Base-by-base conservation (phyloP, 2,888 invertebrate genomes). In the Tachina fera region DNA sequence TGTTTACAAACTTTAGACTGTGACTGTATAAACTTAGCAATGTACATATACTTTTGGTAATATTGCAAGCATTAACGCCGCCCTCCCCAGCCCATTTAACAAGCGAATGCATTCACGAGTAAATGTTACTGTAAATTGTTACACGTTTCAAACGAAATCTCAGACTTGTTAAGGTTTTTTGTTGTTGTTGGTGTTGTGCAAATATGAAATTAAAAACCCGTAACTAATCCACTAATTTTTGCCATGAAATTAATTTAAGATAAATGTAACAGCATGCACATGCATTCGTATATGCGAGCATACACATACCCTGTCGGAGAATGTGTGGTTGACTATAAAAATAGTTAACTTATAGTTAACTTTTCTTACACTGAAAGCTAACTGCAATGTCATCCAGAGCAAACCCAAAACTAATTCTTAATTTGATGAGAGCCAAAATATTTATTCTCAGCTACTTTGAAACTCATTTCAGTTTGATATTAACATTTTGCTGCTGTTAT, bases 211-310 rank as follows among this genome's bases (percentile, higher is more conserved):
- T 77, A 77, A 74, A 87, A 87, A 87, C 75, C 80, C 51, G 83
- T 84, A 88, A 87, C 84, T 87, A 87, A 88, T 81, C 88, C 88
- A 89, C 88, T 86, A 78, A 85, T 87, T 81, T 83, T 83, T 87
- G 85, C 71, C 86, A 87, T 87, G 83, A 86, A 85, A 87, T 87
- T 87, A 51, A 80, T 83, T 65, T 58, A 61, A 75, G 68, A 76
- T 39, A 63, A 70, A 65, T 70, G 9, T 61, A 53, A 8, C 53
- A 53, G 53, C 16, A 31, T 22, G 2, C 39, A 14, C 41, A 41
- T 10, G 10, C n/a, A 63, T 47, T 16, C 5, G 45, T 6, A 45
- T 47, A 45, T 4, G 3, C 4, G 4, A 31, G 31, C 31, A 31
- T 31, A 31, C 4, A 3, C 22, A 22, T 22, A 22, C 22, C 19